Evolutionary conservation across 2,797 vertebrate species (phyloP), one percentile per base, ranked within the genome.

Genomic region (Okamejei kenojei): DNA sequence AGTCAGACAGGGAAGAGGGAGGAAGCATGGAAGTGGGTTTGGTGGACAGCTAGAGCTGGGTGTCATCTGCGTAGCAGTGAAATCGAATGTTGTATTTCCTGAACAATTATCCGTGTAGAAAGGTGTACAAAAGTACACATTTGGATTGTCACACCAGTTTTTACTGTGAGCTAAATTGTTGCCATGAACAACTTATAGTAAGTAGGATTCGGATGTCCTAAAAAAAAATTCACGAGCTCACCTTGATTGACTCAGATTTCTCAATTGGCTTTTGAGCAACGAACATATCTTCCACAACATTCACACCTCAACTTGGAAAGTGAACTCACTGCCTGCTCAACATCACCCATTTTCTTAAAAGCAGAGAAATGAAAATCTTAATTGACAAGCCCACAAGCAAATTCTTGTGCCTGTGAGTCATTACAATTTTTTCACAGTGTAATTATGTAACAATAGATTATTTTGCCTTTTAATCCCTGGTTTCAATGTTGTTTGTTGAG

Each of bases 401-500:
- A 74, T 7, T 19, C 61, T 32, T 2, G 63, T 88, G 61, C 84
- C 63, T 54, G 1, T 11, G 17, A 35, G n/a, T 68, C 68, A 19
- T 68, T 68, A 35, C 17, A 10, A 32, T 84, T 8, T 9, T 68
- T n/a, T 21, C 84, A 63, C 13, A 32, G 82, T 65, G 17, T 1
- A 13, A 32, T 54, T 54, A 54, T 45, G 0, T 54, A 86, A 15
- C 82, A 86, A 5, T 65, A n/a, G n/a, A 65, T 35, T 65, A 86
- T 86, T 61, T 63, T 65, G 26, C 82, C 82, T 86, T 82, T 63
- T 86, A 86, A 86, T 32, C 58, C 29, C 82, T 86, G 58, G 26
- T 29, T 32, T 88, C 65, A 88, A 35, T 35, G 61, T 84, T 9
- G 0, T 35, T 68, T 65, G n/a, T 88, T 68, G 32, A 32, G 68